A percentile compares a stretch with the other conserved stretches of the same genome.
These are phyloP conservation scores for Hydroisotoma schaefferi DNA, from an alignment of 2,888 invertebrate species.

Conservation along the genomic window DNA sequence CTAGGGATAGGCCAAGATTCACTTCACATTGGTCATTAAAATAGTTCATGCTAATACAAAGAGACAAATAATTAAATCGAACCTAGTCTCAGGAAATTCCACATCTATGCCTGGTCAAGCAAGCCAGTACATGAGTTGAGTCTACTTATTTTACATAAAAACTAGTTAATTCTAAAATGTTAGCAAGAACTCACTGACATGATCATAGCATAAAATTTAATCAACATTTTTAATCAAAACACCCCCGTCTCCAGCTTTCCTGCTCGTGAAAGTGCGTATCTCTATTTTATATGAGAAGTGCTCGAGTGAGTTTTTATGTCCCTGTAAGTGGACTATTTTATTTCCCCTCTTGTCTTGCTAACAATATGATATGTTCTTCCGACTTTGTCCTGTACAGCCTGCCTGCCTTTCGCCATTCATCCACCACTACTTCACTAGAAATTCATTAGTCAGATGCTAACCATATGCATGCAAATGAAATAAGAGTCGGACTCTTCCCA, in stretches of 20 bases:
- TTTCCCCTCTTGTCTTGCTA: not conserved
- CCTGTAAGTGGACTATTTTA: slow-evolving; percentile 8
- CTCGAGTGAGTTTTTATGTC: slow-evolving; percentile 1
- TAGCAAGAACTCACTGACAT: too few relatives aligned
- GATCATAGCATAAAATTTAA: slow-evolving; percentile 12
- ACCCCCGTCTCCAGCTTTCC: slow-evolving; percentile 5
- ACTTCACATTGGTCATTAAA: too few relatives aligned
- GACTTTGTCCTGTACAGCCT: not conserved
- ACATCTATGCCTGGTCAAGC: too few relatives aligned
- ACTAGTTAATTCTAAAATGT: too few relatives aligned
- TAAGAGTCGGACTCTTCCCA: slow-evolving; percentile 2
- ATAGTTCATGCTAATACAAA: too few relatives aligned
- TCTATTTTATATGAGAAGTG: not conserved
- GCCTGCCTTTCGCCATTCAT: not conserved
- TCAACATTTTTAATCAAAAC: slow-evolving; percentile 18
- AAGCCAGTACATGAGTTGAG: not conserved
- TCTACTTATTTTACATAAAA: not conserved
- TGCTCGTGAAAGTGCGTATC: slow-evolving; percentile 4
- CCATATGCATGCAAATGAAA: slow-evolving; percentile 7
- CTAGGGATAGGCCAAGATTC: too few relatives aligned
- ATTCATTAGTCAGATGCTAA: slow-evolving; percentile 10
- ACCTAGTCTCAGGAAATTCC: too few relatives aligned
- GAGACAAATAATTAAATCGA: too few relatives aligned
- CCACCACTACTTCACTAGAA: not conserved
- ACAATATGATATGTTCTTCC: not conserved